These are phyloP conservation scores for Agrochola litura DNA, from an alignment of 2,888 invertebrate species.

Conservation along the genomic window DNA sequence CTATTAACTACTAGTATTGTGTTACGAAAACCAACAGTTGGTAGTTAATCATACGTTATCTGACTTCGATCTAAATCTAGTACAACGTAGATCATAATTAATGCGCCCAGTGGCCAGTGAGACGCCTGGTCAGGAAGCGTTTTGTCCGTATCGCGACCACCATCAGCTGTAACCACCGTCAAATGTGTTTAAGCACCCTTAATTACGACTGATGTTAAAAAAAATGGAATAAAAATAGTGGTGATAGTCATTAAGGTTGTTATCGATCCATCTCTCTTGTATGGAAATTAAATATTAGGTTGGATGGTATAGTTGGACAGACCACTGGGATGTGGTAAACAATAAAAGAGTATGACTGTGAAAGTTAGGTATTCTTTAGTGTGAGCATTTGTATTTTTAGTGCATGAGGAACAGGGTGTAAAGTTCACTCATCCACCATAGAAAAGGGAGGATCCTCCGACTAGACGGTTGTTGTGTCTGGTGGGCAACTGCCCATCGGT, in stretches of 20 bases:
- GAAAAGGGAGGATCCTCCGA: too few relatives aligned
- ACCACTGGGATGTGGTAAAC: conserved; percentile 3
- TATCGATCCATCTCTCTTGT: conserved; percentile 58
- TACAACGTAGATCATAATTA: conserved; percentile 86
- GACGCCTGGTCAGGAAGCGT: conserved; percentile 83
- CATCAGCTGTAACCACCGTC: conserved; percentile 74
- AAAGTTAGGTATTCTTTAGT: neutral
- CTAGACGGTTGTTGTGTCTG: too few relatives aligned
- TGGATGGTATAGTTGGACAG: conserved; percentile 6
- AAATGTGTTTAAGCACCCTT: conserved; percentile 75
- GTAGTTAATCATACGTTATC: conserved; percentile 85
- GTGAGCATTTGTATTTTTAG: neutral
- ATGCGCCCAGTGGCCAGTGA: conserved; percentile 82
- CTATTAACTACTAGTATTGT: conserved; percentile 65
- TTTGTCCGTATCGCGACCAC: conserved; percentile 84
- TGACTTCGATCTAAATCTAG: conserved; percentile 81
- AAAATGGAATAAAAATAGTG: conserved; percentile 55
- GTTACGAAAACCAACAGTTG: conserved; percentile 74
- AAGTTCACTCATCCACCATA: too few relatives aligned
- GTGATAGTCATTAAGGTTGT: conserved; percentile 58
- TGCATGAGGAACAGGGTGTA: too few relatives aligned
- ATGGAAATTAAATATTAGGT: conserved; percentile 29
- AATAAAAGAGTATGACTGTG: neutral
- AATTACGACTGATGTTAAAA: conserved; percentile 68
- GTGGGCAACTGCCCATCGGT: too few relatives aligned